Base-by-base conservation (phyloP, 2,113 vertebrate genomes). In the Brachypteracias leptosomus region DNA sequence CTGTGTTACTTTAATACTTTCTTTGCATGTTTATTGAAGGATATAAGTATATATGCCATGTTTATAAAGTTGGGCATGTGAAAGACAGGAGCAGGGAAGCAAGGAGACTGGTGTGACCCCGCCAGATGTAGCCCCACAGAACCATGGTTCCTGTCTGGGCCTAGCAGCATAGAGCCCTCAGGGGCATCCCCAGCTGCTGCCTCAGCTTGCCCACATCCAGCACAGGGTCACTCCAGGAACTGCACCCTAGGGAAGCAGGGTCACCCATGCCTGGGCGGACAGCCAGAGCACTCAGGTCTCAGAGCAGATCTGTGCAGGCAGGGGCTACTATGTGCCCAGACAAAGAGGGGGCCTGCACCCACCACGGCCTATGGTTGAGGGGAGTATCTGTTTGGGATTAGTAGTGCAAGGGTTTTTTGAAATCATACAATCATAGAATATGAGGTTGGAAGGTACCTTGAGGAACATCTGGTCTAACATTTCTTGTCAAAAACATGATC, bases 271-370 rank as follows among this genome's bases (percentile, higher is more conserved):
- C 62, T 58, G 26, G 29, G 13, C 2, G 4, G 33, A 52, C 35
- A 52, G 17, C 35, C 63, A 46, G 65, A 17, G 16, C 19, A 36
- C 22, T 38, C 26, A 20, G 31, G 17, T 74, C 49, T 73, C 29
- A 12, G 13, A 28, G 9, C n/a, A 63, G 15, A 2, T 31, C 14
- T 72, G 25, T 42, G n/a, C 25, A 6, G 29, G 26, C 4, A 62
- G 17, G 8, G 24, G 15, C n/a, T 68, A 26, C 54, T 11, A 26
- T 7, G 22, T 4, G 5, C 2, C 20, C 51, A 49, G 59, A 38
- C 1, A 1, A 47, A 4, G 4, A 1, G 3, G 9, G 6, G 6
- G 2, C 4, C 46, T 44, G 4, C 9, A 19, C 13, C 3, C 9
- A 2, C 31, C 17, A 11, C 36, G 13, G 10, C 3, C 29, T 49